Conservation (phyloP, 1,140 invertebrate species). For the Drosophila tani region DNA sequence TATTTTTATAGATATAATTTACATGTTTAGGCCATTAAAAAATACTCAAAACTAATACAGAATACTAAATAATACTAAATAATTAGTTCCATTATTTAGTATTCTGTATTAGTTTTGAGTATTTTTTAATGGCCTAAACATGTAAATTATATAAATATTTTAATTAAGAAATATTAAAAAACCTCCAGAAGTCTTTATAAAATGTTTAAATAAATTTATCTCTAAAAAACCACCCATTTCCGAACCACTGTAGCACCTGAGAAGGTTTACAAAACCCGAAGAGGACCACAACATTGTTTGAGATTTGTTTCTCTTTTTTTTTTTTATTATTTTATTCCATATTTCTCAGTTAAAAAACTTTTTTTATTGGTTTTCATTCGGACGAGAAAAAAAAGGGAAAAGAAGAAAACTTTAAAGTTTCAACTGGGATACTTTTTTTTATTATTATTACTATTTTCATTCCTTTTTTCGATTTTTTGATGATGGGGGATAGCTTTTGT, state of each 20-base stretch:
- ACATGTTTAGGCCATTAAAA: no score
- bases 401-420: slow-evolving; percentile 53
- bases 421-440: slow-evolving; percentile 33
- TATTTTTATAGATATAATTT: no score
- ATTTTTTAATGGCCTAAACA: no score
- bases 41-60: no score
- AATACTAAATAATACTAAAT: no score
- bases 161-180: rapidly evolving
- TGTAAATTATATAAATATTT: no score
- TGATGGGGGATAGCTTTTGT: slow-evolving; percentile 38
- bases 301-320: slow-evolving; percentile 1
- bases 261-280: slow-evolving; percentile 8
- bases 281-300: slow-evolving; percentile 29
- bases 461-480: slow-evolving; percentile 14
- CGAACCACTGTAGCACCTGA: slow-evolving; percentile 6
- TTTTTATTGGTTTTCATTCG: slow-evolving; percentile 58
- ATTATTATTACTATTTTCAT: slow-evolving; percentile 42
- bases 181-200: no score
- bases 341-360: slow-evolving; percentile 18
- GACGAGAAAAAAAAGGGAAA: slow-evolving; percentile 22
- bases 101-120: no score
- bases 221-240: neutral
- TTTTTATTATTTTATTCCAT: slow-evolving; percentile 22
- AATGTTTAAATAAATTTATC: no score
- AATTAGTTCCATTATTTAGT: no score